Percentiles rank a stretch among this genome's conserved stretches.
Evolutionary conservation across 2,888 invertebrate genomes (phyloP).

Genomic region (Tanytarsus gracilentus): DNA sequence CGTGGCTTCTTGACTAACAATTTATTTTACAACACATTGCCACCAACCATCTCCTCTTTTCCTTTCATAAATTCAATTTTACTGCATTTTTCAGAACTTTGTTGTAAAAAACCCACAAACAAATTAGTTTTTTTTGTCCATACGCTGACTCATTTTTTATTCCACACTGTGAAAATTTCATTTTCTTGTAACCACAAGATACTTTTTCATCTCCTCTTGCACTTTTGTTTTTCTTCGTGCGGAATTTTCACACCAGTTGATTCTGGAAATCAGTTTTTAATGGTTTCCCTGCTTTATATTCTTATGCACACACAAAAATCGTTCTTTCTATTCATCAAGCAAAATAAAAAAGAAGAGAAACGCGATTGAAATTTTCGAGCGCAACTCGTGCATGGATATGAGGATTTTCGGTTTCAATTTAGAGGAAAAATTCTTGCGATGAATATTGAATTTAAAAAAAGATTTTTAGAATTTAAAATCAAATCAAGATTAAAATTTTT

Average conservation of each 20-base stretch:
- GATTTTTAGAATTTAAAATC: too few species aligned
- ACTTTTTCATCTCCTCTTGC: neutral
- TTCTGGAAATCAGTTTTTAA: constrained; percentile 21
- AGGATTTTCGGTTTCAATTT: too few species aligned
- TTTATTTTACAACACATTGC: neutral
- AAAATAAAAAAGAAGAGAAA: too few species aligned
- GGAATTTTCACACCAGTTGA: constrained; percentile 27
- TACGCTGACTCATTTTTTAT: neutral
- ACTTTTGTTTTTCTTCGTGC: constrained; percentile 3
- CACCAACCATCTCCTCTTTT: neutral
- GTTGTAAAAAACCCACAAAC: neutral
- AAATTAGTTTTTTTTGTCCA: neutral
- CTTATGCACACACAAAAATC: too few species aligned
- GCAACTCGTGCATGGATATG: too few species aligned
- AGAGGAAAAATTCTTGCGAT: too few species aligned
- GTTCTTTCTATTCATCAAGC: too few species aligned
- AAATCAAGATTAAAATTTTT: too few species aligned
- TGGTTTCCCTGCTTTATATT: constrained; percentile 1
- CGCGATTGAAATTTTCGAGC: too few species aligned
- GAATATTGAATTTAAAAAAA: too few species aligned
- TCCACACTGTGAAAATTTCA: neutral
- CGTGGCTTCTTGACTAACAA: neutral
- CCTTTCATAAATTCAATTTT: too few species aligned
- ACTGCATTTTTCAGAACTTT: too few species aligned
- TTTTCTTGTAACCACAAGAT: neutral